These are phyloP conservation scores for Leptinotarsa peninsularis DNA, from an alignment of 2,888 invertebrate genomes.

Conservation along the genomic window DNA sequence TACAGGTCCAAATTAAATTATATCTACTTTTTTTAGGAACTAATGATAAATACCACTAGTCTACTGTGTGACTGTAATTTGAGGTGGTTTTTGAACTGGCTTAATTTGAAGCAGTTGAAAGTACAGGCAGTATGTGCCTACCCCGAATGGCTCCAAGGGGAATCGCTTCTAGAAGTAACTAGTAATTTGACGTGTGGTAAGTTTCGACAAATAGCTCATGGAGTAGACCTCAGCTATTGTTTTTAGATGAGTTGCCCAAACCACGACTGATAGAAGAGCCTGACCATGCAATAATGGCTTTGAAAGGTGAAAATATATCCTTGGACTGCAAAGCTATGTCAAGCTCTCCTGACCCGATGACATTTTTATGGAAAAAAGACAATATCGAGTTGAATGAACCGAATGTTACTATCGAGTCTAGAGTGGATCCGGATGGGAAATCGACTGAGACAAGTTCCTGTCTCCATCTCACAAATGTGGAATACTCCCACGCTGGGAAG, in stretches of 20 bases:
- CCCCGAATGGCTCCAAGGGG: constrained; percentile 81
- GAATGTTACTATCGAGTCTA: constrained; percentile 53
- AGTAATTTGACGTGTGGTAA: constrained; percentile 77
- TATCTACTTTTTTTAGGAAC: constrained; percentile 61
- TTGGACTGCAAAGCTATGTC: constrained; percentile 87
- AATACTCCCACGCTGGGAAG: constrained; percentile 84
- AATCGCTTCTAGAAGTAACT: constrained; percentile 75
- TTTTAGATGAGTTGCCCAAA: constrained; percentile 81
- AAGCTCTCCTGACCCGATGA: constrained; percentile 79
- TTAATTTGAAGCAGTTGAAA: constrained; percentile 71
- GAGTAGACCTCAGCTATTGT: constrained; percentile 2
- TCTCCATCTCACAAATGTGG: constrained; percentile 80
- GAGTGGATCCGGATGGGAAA: constrained; percentile 69
- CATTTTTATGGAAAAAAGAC: constrained; percentile 90
- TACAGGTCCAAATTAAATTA: neutral
- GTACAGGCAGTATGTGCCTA: constrained; percentile 81
- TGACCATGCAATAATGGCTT: constrained; percentile 82
- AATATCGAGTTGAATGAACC: constrained; percentile 72
- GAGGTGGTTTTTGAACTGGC: constrained; percentile 88
- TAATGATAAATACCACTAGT: constrained; percentile 78
- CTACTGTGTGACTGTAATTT: constrained; percentile 91
- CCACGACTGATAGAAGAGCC: constrained; percentile 88
- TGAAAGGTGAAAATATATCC: constrained; percentile 87
- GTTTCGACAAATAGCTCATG: constrained; percentile 42
- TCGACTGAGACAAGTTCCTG: constrained; percentile 78